These are phyloP conservation scores for Blera fallax DNA, from an alignment of 2,888 invertebrate species.

Conservation along the genomic window DNA sequence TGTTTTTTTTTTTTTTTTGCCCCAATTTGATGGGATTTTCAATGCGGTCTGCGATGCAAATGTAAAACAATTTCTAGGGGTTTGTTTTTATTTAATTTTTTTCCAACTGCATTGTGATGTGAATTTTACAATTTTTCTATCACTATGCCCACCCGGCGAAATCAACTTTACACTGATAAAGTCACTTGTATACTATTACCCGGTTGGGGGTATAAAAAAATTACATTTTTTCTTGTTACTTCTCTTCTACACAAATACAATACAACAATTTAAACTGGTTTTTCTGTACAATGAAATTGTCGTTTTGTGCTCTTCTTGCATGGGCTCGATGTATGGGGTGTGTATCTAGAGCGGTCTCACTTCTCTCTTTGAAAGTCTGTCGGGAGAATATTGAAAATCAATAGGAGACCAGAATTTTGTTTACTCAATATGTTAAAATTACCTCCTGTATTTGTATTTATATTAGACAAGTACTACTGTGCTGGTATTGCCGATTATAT, in stretches of 20 bases:
- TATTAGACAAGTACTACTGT: not conserved
- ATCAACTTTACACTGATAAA: slow-evolving; percentile 35
- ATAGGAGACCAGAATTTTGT: slow-evolving; percentile 45
- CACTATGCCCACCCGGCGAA: not conserved
- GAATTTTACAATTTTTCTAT: slow-evolving; percentile 7
- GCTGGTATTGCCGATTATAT: not conserved
- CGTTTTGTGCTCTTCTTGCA: slow-evolving; percentile 37
- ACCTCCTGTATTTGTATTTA: slow-evolving; percentile 20
- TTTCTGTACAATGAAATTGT: slow-evolving; percentile 48
- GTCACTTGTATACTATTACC: slow-evolving; percentile 23
- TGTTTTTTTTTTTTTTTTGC: not conserved
- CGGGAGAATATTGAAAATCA: slow-evolving; percentile 57
- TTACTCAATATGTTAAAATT: slow-evolving; percentile 23
- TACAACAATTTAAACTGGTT: slow-evolving; percentile 60
- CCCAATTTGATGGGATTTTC: not conserved
- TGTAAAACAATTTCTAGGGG: slow-evolving; percentile 26
- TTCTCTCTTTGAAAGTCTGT: slow-evolving; percentile 4
- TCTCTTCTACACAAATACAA: slow-evolving; percentile 41
- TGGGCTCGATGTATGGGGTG: not conserved
- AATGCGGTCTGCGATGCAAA: not conserved
- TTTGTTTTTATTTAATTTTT: not conserved
- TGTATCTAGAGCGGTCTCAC: slow-evolving; percentile 38
- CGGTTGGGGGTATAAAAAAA: not conserved
- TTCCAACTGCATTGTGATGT: not conserved
- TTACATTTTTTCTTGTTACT: slow-evolving; percentile 43